Evolutionary conservation across 2,113 vertebrate species (phyloP).

Genomic region (Heterochromis multidens): DNA sequence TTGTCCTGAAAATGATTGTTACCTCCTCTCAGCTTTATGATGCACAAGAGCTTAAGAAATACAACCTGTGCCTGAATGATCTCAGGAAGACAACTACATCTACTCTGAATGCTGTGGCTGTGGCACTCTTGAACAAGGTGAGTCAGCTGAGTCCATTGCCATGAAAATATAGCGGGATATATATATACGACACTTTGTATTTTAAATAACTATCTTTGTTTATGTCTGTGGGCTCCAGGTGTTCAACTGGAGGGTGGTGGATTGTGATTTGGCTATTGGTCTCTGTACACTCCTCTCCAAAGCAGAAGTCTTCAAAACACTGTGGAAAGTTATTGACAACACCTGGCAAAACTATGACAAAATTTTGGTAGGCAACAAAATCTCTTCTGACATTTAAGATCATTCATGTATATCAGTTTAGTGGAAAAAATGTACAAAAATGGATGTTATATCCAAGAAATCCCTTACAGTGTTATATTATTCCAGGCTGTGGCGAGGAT

Average conservation of each 20-base stretch:
- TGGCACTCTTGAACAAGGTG: slow-evolving; percentile 88
- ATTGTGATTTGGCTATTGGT: slow-evolving; percentile 86
- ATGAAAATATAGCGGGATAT: not conserved
- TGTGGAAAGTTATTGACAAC: slow-evolving; percentile 92
- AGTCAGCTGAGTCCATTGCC: slow-evolving; percentile 65
- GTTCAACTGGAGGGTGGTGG: slow-evolving; percentile 88
- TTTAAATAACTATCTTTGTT: not conserved
- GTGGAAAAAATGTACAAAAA: not conserved
- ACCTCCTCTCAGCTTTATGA: slow-evolving; percentile 73
- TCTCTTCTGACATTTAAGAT: too few species aligned
- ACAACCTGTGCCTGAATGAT: slow-evolving; percentile 66
- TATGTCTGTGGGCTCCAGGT: slow-evolving; percentile 74
- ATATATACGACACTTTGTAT: not conserved
- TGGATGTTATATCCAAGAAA: not conserved
- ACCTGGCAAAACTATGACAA: slow-evolving; percentile 94
- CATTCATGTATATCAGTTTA: not conserved
- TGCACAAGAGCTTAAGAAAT: slow-evolving; percentile 64
- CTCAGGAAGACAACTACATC: slow-evolving; percentile 73
- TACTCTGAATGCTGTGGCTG: slow-evolving; percentile 71
- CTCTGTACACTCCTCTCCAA: slow-evolving; percentile 87
- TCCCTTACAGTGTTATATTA: not conserved
- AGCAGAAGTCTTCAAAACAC: slow-evolving; percentile 80
- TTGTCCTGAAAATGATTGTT: not conserved
- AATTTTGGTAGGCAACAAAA: slow-evolving; percentile 78
- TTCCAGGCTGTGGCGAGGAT: slow-evolving; percentile 86